A percentile compares a stretch with the other conserved stretches of the same genome.
phyloP scores from a whole-genome alignment of 2,888 invertebrate species.

The Ptilodon capucinus region DNA sequence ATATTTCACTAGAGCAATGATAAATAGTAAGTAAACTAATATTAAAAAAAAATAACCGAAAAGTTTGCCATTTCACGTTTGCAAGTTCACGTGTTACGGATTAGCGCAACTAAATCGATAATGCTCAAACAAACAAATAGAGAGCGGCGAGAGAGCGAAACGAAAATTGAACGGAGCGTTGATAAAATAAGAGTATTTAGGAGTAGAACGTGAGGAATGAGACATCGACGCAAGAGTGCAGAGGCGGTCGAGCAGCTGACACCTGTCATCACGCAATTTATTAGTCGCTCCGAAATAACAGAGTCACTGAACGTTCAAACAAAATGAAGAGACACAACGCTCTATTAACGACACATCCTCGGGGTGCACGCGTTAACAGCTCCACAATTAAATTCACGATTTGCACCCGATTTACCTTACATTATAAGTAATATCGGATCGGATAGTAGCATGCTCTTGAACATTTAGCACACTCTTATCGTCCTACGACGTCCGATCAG shows the following conservation, averaged over 20 bases:
- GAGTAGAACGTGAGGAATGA: conserved; percentile 81
- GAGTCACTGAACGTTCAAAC: conserved; percentile 78
- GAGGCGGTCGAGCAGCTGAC: conserved; percentile 82
- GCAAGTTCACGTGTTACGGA: conserved; percentile 38
- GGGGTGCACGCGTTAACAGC: conserved; percentile 62
- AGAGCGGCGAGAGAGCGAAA: conserved; percentile 67
- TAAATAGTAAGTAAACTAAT: conserved; percentile 7
- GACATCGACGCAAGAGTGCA: conserved; percentile 82
- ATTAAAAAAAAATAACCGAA: conserved; percentile 9
- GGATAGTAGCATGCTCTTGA: conserved; percentile 21
- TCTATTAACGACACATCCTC: conserved; percentile 78
- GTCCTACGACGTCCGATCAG: conserved; percentile 36
- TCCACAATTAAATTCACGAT: conserved; percentile 66
- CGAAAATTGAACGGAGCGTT: conserved; percentile 80
- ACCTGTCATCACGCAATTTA: conserved; percentile 83
- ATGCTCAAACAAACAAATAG: conserved; percentile 68
- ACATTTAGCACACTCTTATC: conserved; percentile 32
- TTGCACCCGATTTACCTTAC: conserved; percentile 35
- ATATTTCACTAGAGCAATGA: conserved; percentile 1
- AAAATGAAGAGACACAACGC: conserved; percentile 77
- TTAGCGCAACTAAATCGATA: conserved; percentile 57
- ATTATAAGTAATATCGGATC: conserved; percentile 30
- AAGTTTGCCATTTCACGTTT: conserved; percentile 27
- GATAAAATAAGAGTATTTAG: conserved; percentile 82
- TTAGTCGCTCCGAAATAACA: conserved; percentile 81